Conservation (phyloP, 2,797 vertebrate species). For the Hyperoplus immaculatus region DNA sequence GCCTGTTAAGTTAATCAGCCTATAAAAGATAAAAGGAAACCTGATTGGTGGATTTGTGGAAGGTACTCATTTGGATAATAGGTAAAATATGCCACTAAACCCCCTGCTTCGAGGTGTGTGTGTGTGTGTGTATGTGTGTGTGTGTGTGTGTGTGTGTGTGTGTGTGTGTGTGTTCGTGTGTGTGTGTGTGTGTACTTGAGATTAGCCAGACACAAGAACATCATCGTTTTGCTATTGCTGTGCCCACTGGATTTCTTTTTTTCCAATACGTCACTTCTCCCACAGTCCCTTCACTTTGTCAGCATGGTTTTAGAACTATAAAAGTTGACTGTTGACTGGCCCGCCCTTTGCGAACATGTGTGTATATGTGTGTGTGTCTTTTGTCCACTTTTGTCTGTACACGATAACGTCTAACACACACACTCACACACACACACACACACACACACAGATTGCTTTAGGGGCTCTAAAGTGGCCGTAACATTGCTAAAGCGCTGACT, state of each 20-base stretch:
- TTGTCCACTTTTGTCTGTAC: conserved; percentile 38
- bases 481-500: conserved; percentile 76
- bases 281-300: conserved; percentile 74
- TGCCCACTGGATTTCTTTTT: conserved; percentile 53
- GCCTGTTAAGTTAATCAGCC: conserved; percentile 89
- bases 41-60: conserved; percentile 88
- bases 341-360: conserved; percentile 42
- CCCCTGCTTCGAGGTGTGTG: conserved; percentile 69
- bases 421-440: conserved; percentile 51
- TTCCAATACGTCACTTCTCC: conserved; percentile 64
- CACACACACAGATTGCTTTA: conserved; percentile 66
- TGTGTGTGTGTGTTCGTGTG: conserved; percentile 25
- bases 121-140: conserved; percentile 54
- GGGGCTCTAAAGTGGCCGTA: conserved; percentile 78
- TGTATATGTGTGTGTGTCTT: conserved; percentile 32
- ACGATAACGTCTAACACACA: conserved; percentile 17
- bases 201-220: conserved; percentile 78
- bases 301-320: conserved; percentile 67
- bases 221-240: conserved; percentile 71
- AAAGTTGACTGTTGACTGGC: conserved; percentile 73
- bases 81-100: conserved; percentile 86
- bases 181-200: conserved; percentile 65
- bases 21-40: conserved; percentile 87
- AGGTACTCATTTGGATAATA: conserved; percentile 90
- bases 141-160: conserved; percentile 25